Evolutionary conservation across 2,888 invertebrate genomes (phyloP).

Genomic region (Eilema caniola): DNA sequence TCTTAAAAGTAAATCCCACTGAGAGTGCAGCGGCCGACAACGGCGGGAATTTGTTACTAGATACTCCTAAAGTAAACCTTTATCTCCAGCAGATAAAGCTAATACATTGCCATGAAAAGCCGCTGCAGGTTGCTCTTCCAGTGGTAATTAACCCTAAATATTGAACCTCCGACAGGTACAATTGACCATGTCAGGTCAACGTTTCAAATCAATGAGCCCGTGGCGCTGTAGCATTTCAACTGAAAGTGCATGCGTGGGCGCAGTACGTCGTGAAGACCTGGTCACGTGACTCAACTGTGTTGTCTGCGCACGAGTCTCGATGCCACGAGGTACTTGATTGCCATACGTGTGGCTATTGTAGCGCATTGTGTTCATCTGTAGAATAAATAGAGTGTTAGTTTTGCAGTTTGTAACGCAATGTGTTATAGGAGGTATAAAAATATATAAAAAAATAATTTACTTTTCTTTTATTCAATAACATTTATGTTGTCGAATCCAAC

Average conservation of each 20-base stretch:
- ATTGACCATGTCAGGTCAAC: conserved; percentile 45
- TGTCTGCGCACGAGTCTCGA: conserved; percentile 69
- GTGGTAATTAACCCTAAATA: not conserved
- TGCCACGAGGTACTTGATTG: conserved; percentile 57
- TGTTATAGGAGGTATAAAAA: too few relatives aligned
- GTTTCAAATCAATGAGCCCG: conserved; percentile 76
- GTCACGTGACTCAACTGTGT: conserved; percentile 79
- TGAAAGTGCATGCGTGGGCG: conserved; percentile 77
- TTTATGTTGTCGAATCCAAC: too few relatives aligned
- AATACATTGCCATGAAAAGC: too few relatives aligned
- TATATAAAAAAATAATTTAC: too few relatives aligned
- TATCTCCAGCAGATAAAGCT: too few relatives aligned
- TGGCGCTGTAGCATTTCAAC: conserved; percentile 79
- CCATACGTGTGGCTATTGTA: conserved; percentile 68
- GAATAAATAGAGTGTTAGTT: not conserved
- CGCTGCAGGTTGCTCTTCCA: not conserved
- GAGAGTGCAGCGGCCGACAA: too few relatives aligned
- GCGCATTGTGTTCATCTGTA: conserved; percentile 76
- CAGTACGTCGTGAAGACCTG: conserved; percentile 76
- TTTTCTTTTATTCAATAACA: too few relatives aligned
- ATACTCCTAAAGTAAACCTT: too few relatives aligned
- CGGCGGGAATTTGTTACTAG: too few relatives aligned
- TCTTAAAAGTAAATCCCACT: too few relatives aligned
- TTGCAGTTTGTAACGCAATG: not conserved
- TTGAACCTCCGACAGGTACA: not conserved